phyloP scores from a whole-genome alignment of 2,888 invertebrate species.

The Nephrotoma appendiculata region DNA sequence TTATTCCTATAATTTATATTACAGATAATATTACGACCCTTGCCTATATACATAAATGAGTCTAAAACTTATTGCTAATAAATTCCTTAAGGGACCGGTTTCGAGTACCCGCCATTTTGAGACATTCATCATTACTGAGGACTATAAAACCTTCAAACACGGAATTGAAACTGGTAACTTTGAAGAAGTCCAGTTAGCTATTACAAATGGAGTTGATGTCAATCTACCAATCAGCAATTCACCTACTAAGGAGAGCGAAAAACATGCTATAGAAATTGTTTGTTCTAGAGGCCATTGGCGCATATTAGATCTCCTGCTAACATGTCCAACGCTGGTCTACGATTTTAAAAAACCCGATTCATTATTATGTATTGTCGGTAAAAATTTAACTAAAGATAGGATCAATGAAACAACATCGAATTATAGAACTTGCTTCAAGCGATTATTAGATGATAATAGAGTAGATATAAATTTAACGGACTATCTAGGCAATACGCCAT shows the following conservation, averaged over 20 bases:
- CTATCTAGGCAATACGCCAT: slow-evolving; percentile 47
- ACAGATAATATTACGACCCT: background rate
- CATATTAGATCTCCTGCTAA: background rate
- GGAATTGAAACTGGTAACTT: background rate
- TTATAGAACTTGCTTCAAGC: slow-evolving; percentile 44
- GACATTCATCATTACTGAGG: background rate
- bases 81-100: background rate
- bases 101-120: background rate
- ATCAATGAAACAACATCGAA: background rate
- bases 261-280: background rate
- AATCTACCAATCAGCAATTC: background rate
- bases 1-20: background rate
- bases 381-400: slow-evolving; percentile 33
- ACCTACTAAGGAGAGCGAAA: background rate
- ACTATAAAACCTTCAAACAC: background rate
- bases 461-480: slow-evolving; percentile 48
- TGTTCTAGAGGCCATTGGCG: background rate
- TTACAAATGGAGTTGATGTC: background rate
- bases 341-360: slow-evolving; percentile 25
- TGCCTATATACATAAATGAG: background rate
- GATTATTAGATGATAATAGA: slow-evolving; percentile 41
- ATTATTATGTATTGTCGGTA: slow-evolving; percentile 40
- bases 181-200: background rate
- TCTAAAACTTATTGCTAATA: background rate
- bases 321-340: background rate